Evolutionary conservation across 2,113 vertebrate genomes (phyloP), one percentile per base, ranked within the genome.

Genomic region (Heterotis niloticus): DNA sequence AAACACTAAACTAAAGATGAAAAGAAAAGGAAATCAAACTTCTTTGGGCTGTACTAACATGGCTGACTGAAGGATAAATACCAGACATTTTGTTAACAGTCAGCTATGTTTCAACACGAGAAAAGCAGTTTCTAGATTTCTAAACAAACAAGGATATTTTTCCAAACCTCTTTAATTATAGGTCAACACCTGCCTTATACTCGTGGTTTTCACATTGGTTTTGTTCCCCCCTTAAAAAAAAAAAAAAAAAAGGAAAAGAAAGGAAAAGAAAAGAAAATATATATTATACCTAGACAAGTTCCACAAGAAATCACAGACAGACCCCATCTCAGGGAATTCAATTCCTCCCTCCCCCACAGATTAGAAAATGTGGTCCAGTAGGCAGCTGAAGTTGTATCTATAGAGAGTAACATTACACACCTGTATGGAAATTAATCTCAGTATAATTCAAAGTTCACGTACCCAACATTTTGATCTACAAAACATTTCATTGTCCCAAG

Each of bases 381-480:
- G 88, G 88, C 89, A 90, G 90, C 86, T 91, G 85, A 89, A 92
- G 88, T 79, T 72, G 78, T 85, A 79, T 83, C 81, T 73, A 81
- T 79, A 85, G 85, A 91, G 91, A 91, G 92, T 44, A 90, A 91
- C 90, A 82, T 88, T 90, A 91, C 90, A 92, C 89, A 89, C 91
- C 85, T 91, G 84, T 88, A 91, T 91, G 86, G 88, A 92, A 90
- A 90, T 90, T 83, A 89, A 88, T 90, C 82, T 90, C 83, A 85
- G 86, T 89, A 87, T 86, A 91, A 85, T 85, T 91, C 86, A 88
- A 88, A 87, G 86, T 90, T 89, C 85, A 93, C 90, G 92, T 92
- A 93, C 92, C 91, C 91, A 90, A 91, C 89, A 88, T 88, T 91
- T 87, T 92, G 86, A 90, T 90, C 88, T 92, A 92, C 89, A 92